Base-by-base conservation (phyloP, 2,888 invertebrate species). In the Thelaira solivaga region DNA sequence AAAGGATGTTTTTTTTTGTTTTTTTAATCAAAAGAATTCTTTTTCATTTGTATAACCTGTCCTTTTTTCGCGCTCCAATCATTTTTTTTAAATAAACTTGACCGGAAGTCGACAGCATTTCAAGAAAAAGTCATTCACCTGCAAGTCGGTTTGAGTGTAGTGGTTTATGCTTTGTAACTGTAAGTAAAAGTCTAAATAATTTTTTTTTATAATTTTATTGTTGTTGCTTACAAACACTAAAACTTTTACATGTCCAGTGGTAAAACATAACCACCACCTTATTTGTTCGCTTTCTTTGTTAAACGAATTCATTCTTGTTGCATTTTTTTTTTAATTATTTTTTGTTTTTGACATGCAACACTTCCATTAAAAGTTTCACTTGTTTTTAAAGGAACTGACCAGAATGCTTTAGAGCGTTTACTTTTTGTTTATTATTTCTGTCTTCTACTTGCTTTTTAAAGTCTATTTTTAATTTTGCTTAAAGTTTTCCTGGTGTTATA, bases 71-170 rank as follows among this genome's bases (percentile, higher is more conserved):
- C 55, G 72, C 55, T 64, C 29, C 53, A 62, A 29, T 53, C 62
- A 55, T 39, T 36, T 53, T 13, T 47, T 53, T 13, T 47, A 78
- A 69, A 78, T 53, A 80, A 81, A 81, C 83, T 87, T 87, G 88
- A 85, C 88, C 86, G 86, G 88, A 87, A 87, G 84, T 83, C 80
- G 85, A 82, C 86, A 85, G 83, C 81, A 82, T 83, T 83, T 82
- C 80, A 59, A 82, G 65, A 74, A 85, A 82, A 83, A 86, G 88
- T 88, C 86, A 86, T 86, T 88, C 87, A 86, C 86, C 86, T 84
- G 86, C 76, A 76, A 78, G 75, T 72, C 18, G 1, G 10, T 43
- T 2, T 29, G 13, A 2, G 26, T 26, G 34, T 36, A 13, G 4
- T 16, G 4, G 53, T 29, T 31, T 47, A 36, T 20, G 22, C 1